A percentile compares a stretch with the other conserved stretches of the same genome.
phyloP scores from a whole-genome alignment of 1,140 invertebrate genomes.

The Lucilia cuprina region DNA sequence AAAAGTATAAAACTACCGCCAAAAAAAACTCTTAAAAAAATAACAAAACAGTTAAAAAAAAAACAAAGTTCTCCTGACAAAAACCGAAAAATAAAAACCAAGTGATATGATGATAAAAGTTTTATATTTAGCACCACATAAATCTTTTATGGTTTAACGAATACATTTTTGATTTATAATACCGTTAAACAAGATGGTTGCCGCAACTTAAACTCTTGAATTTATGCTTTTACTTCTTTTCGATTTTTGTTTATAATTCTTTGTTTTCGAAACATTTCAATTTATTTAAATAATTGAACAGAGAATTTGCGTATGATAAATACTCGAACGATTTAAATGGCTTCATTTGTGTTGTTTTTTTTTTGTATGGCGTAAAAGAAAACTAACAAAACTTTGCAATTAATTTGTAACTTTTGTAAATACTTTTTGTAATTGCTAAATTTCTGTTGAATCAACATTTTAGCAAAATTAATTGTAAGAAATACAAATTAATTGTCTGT shows the following conservation, averaged over 20 bases:
- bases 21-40: neutral
- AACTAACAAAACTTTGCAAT: neutral
- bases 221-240: neutral
- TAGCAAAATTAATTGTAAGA: neutral
- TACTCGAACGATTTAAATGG: neutral
- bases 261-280: neutral
- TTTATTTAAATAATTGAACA: neutral
- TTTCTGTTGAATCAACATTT: neutral
- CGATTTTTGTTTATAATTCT: neutral
- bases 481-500: neutral
- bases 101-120: constrained; percentile 15
- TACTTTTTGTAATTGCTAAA: neutral
- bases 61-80: neutral
- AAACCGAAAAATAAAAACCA: neutral
- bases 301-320: neutral
- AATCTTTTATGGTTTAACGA: constrained; percentile 17
- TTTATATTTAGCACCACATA: constrained; percentile 15
- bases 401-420: neutral
- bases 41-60: neutral
- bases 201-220: neutral
- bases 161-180: constrained; percentile 16
- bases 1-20: neutral
- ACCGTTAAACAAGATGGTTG: constrained; percentile 17
- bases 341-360: neutral
- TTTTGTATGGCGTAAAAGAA: neutral